phyloP scores from a whole-genome alignment of 2,888 invertebrate genomes.

The Camponotus fellah region DNA sequence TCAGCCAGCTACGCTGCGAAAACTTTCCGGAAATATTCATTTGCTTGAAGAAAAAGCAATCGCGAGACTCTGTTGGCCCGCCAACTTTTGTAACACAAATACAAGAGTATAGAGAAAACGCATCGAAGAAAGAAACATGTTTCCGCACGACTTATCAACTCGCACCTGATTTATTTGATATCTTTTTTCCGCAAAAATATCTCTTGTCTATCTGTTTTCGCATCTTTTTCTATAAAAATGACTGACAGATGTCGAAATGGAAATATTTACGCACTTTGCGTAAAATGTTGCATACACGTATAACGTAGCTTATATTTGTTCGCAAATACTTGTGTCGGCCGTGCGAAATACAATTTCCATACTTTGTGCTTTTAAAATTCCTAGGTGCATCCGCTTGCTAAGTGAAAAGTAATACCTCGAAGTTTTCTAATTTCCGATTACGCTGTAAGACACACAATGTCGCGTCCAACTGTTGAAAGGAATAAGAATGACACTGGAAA shows the following conservation, averaged over 20 bases:
- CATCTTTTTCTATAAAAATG: neutral
- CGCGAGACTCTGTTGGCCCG: neutral
- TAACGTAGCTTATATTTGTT: conserved; percentile 4
- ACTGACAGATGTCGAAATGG: neutral
- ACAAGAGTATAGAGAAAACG: conserved; percentile 5
- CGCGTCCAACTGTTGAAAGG: conserved; percentile 20
- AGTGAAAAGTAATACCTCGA: conserved; percentile 47
- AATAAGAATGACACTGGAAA: conserved; percentile 10
- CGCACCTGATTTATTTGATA: neutral
- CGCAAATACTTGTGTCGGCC: neutral
- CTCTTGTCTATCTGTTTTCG: neutral
- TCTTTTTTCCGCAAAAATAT: neutral
- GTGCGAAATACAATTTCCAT: conserved; percentile 28
- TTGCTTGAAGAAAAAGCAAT: conserved; percentile 27
- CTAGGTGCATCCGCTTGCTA: conserved; percentile 36
- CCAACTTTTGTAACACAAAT: neutral
- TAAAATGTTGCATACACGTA: neutral
- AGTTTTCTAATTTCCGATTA: conserved; percentile 56
- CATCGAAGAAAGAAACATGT: neutral
- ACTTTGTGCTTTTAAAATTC: conserved; percentile 43
- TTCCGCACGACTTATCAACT: neutral
- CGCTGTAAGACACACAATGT: conserved; percentile 24
- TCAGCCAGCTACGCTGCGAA: neutral
- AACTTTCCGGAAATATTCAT: conserved; percentile 43
- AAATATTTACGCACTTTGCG: neutral